Conservation (phyloP, 37 sponge, comb jelly and placozoan species). For the Chondrosia reniformis region DNA sequence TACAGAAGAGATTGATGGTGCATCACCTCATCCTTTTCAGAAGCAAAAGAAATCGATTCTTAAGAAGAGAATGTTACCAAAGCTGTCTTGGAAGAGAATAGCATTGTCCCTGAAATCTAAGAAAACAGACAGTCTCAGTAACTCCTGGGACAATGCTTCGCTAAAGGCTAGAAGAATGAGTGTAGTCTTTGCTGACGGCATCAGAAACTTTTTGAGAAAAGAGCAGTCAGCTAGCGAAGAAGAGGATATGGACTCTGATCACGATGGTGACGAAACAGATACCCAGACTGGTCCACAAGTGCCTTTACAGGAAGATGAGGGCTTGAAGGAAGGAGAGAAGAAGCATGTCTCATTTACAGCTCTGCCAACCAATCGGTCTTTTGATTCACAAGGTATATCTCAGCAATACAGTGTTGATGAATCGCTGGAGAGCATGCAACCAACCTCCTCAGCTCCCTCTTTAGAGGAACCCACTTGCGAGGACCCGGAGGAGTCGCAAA, state of each 20-base stretch:
- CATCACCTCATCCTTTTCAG: background rate
- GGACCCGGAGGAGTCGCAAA: background rate
- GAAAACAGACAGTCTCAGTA: background rate
- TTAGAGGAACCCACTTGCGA: background rate
- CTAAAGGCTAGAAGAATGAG: constrained; percentile 1
- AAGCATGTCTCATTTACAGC: background rate
- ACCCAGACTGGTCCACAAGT: too few relatives aligned
- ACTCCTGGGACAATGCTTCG: constrained; percentile 1
- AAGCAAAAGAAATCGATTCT: background rate
- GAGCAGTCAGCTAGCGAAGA: background rate
- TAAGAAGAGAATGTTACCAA: background rate
- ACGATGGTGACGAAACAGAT: background rate
- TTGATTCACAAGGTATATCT: background rate
- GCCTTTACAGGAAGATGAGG: background rate
- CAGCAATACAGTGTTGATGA: background rate
- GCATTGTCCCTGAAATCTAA: background rate
- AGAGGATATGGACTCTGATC: background rate
- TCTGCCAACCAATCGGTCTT: too few relatives aligned
- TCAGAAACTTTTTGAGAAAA: background rate
- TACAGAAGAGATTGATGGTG: too few relatives aligned
- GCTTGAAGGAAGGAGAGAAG: background rate
- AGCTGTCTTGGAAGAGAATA: background rate
- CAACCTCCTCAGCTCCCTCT: background rate
- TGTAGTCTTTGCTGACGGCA: background rate
- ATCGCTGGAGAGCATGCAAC: background rate